phyloP scores from a whole-genome alignment of 1,140 invertebrate genomes.

The Calliphora vicina region DNA sequence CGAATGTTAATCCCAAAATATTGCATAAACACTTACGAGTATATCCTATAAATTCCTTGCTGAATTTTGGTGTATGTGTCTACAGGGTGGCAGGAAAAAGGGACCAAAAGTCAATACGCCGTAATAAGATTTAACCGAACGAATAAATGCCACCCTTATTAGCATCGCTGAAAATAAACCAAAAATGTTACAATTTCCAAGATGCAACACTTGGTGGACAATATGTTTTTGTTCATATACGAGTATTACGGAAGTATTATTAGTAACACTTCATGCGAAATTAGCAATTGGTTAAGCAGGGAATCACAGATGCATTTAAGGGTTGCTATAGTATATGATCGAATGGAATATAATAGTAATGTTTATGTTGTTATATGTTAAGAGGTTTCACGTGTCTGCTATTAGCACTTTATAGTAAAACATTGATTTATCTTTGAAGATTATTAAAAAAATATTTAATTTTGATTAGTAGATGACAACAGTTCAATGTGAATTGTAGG shows the following conservation, averaged over 20 bases:
- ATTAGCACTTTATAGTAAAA: constrained; percentile 46
- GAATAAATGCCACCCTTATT: not conserved
- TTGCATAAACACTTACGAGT: not conserved
- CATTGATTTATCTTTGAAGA: not conserved
- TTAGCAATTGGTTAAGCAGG: constrained; percentile 35
- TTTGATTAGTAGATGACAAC: not conserved
- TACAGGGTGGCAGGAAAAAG: not conserved
- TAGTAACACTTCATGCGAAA: constrained; percentile 61
- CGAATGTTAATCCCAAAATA: not conserved
- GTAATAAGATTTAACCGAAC: not conserved
- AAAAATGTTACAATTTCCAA: not conserved
- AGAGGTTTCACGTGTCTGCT: constrained; percentile 54
- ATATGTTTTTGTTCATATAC: constrained; percentile 16
- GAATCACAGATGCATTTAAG: not conserved
- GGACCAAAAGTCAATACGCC: not conserved
- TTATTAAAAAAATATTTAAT: constrained; percentile 1
- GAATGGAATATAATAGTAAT: not conserved
- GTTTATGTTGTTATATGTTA: constrained; percentile 38
- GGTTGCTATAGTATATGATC: not conserved
- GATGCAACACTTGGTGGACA: not conserved
- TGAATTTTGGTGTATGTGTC: not conserved
- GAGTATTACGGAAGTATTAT: constrained; percentile 41
- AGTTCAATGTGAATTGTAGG: not conserved
- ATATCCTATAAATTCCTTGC: not conserved
- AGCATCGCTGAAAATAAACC: not conserved